These are phyloP conservation scores for Pica pica DNA, from an alignment of 2,113 vertebrate genomes.

Conservation along the genomic window DNA sequence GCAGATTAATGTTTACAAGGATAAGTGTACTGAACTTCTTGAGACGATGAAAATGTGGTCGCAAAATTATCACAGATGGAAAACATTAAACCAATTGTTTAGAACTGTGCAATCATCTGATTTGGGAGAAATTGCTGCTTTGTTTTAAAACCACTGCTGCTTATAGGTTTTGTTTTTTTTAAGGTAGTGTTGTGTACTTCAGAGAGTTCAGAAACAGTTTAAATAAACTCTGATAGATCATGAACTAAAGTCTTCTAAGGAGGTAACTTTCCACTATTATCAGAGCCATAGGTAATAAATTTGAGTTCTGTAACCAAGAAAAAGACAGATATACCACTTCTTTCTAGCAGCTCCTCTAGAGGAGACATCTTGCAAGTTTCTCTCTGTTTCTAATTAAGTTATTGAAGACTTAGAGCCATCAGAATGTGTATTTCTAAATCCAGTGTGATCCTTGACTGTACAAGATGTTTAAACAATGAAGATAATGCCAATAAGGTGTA, in stretches of 20 bases:
- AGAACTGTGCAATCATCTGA: constrained; percentile 10
- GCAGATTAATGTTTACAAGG: background rate
- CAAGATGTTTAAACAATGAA: background rate
- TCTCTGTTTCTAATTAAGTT: constrained; percentile 51
- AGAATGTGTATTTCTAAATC: constrained; percentile 6
- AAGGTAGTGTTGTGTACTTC: background rate
- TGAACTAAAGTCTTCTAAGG: background rate
- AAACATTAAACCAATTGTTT: constrained; percentile 22
- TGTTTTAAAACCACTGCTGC: background rate
- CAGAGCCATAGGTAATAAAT: background rate
- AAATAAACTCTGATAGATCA: background rate
- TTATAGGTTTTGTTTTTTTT: background rate
- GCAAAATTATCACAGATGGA: background rate
- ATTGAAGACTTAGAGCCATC: constrained; percentile 32
- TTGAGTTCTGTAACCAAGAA: background rate
- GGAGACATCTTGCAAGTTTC: background rate
- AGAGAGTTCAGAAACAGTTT: background rate
- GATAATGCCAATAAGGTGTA: constrained; percentile 3
- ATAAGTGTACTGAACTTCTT: background rate
- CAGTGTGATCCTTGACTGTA: background rate
- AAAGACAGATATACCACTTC: background rate
- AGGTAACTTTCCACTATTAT: background rate
- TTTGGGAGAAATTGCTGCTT: background rate
- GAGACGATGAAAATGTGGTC: background rate
- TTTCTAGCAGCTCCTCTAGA: background rate